Base-by-base conservation (phyloP, 2,113 vertebrate genomes). In the Elephantulus edwardii region DNA sequence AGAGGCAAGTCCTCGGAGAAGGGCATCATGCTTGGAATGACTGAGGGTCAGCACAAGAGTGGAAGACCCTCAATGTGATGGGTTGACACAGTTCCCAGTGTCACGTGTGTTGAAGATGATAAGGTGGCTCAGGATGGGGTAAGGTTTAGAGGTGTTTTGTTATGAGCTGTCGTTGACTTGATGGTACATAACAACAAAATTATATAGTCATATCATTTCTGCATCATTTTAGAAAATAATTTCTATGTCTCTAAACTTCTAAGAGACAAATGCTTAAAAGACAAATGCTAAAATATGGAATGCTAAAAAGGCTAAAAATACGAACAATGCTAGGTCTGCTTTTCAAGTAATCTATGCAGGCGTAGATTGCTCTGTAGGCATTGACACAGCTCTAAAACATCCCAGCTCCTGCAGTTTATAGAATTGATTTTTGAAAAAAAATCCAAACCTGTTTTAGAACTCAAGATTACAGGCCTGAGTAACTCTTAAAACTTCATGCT, bases 391-490 rank as follows among this genome's bases (percentile, higher is more conserved):
- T 13, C 1, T 2, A 17, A 87, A 91, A 88, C 3, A 35, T 38
- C 3, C 14, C 4, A 50, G 42, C 9, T 86, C 38, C 20, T 80
- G 79, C 11, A 93, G 46, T 6, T 76, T 86, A 79, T 56, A 48
- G 8, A 88, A 88, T 71, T 48, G 72, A 68, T 42, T 84, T 86
- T 96, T 85, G 48, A 81, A 89, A 86, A 68, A 82, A 86, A 79
- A n/a, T n/a, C n/a, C n/a, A 35, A 84, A 91, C 91, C 1, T 71
- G 0, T 35, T 60, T 14, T 70, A 16, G 19, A 90, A 33, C 60
- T 48, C 76, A n/a, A 92, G 72, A 83, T 52, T 64, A 62, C 1
- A 71, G 19, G 16, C 38, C n/a, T 88, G 52, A 62, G 58, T 83
- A 90, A 86, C 33, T 91, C n/a, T 81, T 35, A 82, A 88, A 75